Base-by-base conservation (phyloP, 1,140 invertebrate genomes). In the Lysiphlebus fabarum region DNA sequence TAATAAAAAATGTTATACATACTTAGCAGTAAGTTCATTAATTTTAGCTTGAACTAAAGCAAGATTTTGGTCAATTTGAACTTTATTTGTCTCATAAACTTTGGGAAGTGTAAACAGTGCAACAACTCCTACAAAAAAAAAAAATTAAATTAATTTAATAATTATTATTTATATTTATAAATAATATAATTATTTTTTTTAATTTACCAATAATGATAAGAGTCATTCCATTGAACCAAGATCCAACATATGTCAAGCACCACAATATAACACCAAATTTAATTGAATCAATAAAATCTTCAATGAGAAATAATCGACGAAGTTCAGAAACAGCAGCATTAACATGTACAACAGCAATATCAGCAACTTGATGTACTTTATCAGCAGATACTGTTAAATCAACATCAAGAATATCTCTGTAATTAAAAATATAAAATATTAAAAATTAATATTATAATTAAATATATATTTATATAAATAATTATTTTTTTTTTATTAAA, bases 141-240 rank as follows among this genome's bases (percentile, higher is more conserved):
- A 58, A 76, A 77, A 70, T 38, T 11, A 48, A 41, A 68, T 59
- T 59, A 40, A 47, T 44, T 40, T 42, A 41, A 37, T 34, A 47
- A 37, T 37, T 0, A 7, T 8, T 56, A 11, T 11, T 14, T 37
- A 53, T 6, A 53, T 42, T 7, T 11, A 26, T 43, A 37, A 34
- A 11, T 6, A 51, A 58, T 42, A 44, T 44, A 6, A 12, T 6
- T 44, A 8, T 44, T 10, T 5, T 44, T n/a, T 6, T 44, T 17
- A 14, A 14, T 26, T 6, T 77, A 96, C 93, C 90, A 71, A 97
- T 85, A 70, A 97, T 97, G 71, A 98, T 86, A 67, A 98, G 85
- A 65, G 95, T 97, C 86, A 98, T 91, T 74, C 95, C 95, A 82
- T 98, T 98, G 84, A 99, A 98, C 91, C 93, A 96, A 67, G 93